A percentile compares a stretch with the other conserved stretches of the same genome.
These are phyloP conservation scores for Auanema freiburgensis DNA, from an alignment of 2,888 invertebrate species.

Conservation along the genomic window DNA sequence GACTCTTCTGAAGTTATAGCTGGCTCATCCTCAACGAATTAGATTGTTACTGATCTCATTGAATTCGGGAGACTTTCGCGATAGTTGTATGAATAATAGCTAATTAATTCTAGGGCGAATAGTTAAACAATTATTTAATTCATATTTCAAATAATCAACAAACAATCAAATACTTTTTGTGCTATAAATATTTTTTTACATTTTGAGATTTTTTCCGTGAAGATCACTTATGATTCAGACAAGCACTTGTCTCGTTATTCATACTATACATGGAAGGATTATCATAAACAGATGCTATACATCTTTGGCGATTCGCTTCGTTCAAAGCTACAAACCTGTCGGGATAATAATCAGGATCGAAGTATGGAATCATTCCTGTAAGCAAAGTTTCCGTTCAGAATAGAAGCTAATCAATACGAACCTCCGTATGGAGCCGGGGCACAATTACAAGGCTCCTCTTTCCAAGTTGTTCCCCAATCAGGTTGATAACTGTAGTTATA, in stretches of 20 bases:
- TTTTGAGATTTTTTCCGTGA: too few species aligned
- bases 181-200: too few species aligned
- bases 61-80: too few species aligned
- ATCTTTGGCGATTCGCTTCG: conserved; percentile 41
- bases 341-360: conserved; percentile 54
- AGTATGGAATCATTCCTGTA: conserved; percentile 51
- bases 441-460: conserved; percentile 50
- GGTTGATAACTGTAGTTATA: conserved; percentile 52
- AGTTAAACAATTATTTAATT: too few species aligned
- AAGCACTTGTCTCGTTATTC: conserved; percentile 42
- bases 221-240: conserved; percentile 31
- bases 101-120: too few species aligned
- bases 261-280: conserved; percentile 51
- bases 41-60: too few species aligned
- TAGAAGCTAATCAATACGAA: not conserved
- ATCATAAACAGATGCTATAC: conserved; percentile 47
- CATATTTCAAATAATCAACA: too few species aligned
- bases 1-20: too few species aligned
- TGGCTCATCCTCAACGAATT: too few species aligned
- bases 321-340: conserved; percentile 47
- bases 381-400: conserved; percentile 1
- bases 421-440: conserved; percentile 54
- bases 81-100: too few species aligned
- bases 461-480: conserved; percentile 54
- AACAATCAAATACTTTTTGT: too few species aligned